Evolutionary conservation across 1,140 invertebrate genomes (phyloP).

Genomic region (Metopolophium dirhodum): DNA sequence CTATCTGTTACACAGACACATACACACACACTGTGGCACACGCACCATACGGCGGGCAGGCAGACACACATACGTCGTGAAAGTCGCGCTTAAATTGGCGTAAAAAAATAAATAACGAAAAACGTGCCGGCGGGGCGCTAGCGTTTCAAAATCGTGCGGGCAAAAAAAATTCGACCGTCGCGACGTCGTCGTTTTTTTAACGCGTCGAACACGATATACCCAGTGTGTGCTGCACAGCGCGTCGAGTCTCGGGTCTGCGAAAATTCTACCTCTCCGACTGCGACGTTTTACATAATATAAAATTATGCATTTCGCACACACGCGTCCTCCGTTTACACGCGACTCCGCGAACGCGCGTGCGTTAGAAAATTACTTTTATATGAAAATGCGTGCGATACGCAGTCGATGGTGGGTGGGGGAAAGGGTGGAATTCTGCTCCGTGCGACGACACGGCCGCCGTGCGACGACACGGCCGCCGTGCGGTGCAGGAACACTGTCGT

Average conservation of each 20-base stretch:
- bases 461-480: background rate
- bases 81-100: conserved; percentile 2
- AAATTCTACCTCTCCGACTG: background rate
- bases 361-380: background rate
- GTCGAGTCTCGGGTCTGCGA: background rate
- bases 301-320: background rate
- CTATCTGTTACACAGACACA: background rate
- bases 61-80: background rate
- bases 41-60: background rate
- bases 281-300: background rate
- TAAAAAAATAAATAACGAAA: conserved; percentile 18
- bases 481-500: background rate
- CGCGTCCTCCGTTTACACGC: background rate
- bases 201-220: background rate
- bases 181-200: background rate
- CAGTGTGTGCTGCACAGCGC: no score
- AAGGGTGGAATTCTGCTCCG: background rate
- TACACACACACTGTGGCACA: background rate
- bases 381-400: background rate
- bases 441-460: background rate
- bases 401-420: background rate
- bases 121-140: background rate
- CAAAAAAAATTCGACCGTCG: conserved; percentile 7
- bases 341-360: background rate
- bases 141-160: conserved; percentile 34